These are phyloP conservation scores for Gymnoscopelus microlampas DNA, from an alignment of 2,797 vertebrate genomes.

Conservation along the genomic window DNA sequence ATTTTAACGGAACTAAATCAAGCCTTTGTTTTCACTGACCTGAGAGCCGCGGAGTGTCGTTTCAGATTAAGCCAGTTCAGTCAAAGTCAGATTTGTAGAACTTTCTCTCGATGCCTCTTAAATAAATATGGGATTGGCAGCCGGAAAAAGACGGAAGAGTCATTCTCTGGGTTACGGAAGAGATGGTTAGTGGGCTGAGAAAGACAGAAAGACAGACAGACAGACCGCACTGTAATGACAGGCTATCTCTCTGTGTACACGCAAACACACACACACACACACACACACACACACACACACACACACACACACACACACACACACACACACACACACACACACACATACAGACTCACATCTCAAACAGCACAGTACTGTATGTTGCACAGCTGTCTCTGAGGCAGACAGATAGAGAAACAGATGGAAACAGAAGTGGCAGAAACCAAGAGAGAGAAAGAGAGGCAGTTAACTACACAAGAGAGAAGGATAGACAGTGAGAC, in stretches of 20 bases:
- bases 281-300: constrained; percentile 13
- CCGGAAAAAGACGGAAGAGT: constrained; percentile 1
- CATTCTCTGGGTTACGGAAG: constrained; percentile 35
- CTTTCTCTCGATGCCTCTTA: no score
- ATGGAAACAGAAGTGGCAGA: not conserved
- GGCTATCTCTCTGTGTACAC: constrained; percentile 9
- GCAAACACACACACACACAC: not conserved
- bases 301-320: not conserved
- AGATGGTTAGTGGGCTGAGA: constrained; percentile 28
- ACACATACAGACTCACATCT: not conserved
- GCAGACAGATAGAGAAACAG: constrained; percentile 1
- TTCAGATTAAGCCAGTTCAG: not conserved
- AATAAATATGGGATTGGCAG: not conserved
- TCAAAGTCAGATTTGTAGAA: not conserved
- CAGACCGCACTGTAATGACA: constrained; percentile 45
- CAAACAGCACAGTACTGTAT: not conserved
- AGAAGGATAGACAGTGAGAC: not conserved
- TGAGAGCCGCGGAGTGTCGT: no score
- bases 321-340: not conserved
- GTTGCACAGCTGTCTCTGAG: no score
- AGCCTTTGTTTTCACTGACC: no score
- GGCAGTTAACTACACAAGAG: not conserved
- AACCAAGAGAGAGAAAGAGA: not conserved
- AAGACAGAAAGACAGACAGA: constrained; percentile 17
- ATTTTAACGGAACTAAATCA: no score